Evolutionary conservation across 2,113 vertebrate species (phyloP).

Genomic region (Naja naja): DNA sequence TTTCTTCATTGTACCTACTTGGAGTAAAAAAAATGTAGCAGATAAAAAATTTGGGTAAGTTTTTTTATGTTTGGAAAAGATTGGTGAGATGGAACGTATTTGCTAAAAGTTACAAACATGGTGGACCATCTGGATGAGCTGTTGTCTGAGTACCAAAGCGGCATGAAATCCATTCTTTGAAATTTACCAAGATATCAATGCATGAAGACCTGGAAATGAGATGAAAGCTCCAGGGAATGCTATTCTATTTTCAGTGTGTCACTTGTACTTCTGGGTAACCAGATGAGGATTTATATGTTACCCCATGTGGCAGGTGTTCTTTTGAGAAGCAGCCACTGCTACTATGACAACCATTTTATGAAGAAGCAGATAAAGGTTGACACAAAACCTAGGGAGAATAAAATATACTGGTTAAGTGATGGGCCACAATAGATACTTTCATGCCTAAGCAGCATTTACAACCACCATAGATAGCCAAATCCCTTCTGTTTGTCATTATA

Average conservation of each 20-base stretch:
- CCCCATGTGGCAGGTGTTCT: slow-evolving; percentile 24
- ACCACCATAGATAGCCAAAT: slow-evolving; percentile 10
- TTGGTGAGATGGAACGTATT: background rate
- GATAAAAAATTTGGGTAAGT: slow-evolving; percentile 39
- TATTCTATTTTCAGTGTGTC: slow-evolving; percentile 30
- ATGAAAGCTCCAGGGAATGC: slow-evolving; percentile 26
- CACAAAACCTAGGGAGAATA: slow-evolving; percentile 16
- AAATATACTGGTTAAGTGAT: background rate
- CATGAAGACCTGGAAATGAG: slow-evolving; percentile 34
- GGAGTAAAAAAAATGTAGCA: slow-evolving; percentile 44
- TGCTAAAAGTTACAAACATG: slow-evolving; percentile 44
- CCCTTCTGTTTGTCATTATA: slow-evolving; percentile 31
- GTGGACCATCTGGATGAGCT: slow-evolving; percentile 50
- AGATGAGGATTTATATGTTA: slow-evolving; percentile 25
- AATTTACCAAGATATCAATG: slow-evolving; percentile 34
- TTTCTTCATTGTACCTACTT: slow-evolving; percentile 40
- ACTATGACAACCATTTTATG: slow-evolving; percentile 10
- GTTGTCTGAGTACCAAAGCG: slow-evolving; percentile 44
- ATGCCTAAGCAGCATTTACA: background rate
- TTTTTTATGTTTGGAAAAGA: slow-evolving; percentile 19
- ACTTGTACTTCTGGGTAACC: slow-evolving; percentile 22
- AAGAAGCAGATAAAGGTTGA: slow-evolving; percentile 31
- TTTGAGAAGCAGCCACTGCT: slow-evolving; percentile 19
- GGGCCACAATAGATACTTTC: background rate
- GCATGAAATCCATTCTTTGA: slow-evolving; percentile 40